A percentile compares a stretch with the other conserved stretches of the same genome.
Evolutionary conservation across 1,140 invertebrate genomes (phyloP).

Genomic region (Neodiprion pinetum): DNA sequence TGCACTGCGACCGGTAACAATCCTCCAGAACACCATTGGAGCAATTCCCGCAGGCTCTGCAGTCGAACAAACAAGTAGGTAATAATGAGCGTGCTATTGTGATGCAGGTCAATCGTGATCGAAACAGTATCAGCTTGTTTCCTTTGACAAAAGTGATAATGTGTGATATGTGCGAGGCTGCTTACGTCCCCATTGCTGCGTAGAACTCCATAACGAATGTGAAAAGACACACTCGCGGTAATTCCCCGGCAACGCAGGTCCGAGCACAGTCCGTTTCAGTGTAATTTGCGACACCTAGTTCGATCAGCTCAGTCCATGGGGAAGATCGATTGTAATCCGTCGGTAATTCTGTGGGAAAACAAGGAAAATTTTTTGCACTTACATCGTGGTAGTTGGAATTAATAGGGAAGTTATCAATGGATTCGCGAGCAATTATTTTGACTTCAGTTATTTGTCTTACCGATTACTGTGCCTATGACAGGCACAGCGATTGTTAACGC

Average conservation of each 20-base stretch:
- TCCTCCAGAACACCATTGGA: conserved; percentile 37
- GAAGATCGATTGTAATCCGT: background rate
- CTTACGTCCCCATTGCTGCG: background rate
- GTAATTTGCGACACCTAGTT: background rate
- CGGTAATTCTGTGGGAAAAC: background rate
- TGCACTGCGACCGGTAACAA: conserved; percentile 68
- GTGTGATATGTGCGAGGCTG: too few relatives aligned
- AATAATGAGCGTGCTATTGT: too few relatives aligned
- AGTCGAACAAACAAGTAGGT: background rate
- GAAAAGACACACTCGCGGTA: conserved; percentile 1
- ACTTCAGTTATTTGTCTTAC: too few relatives aligned
- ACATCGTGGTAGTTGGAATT: too few relatives aligned
- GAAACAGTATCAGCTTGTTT: too few relatives aligned
- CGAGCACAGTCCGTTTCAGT: background rate
- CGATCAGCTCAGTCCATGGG: background rate
- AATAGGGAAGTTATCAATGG: too few relatives aligned
- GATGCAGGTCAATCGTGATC: too few relatives aligned
- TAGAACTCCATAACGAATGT: background rate
- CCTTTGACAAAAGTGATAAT: too few relatives aligned
- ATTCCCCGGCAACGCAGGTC: background rate
- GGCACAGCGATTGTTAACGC: too few relatives aligned
- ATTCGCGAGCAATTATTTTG: too few relatives aligned
- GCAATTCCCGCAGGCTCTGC: conserved; percentile 42
- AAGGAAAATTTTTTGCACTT: background rate
- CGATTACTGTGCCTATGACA: too few relatives aligned